Percentiles rank a stretch among this genome's conserved stretches.
Evolutionary conservation across 2,113 vertebrate genomes (phyloP).

Genomic region (Sinocyclocheilus anophthalmus): DNA sequence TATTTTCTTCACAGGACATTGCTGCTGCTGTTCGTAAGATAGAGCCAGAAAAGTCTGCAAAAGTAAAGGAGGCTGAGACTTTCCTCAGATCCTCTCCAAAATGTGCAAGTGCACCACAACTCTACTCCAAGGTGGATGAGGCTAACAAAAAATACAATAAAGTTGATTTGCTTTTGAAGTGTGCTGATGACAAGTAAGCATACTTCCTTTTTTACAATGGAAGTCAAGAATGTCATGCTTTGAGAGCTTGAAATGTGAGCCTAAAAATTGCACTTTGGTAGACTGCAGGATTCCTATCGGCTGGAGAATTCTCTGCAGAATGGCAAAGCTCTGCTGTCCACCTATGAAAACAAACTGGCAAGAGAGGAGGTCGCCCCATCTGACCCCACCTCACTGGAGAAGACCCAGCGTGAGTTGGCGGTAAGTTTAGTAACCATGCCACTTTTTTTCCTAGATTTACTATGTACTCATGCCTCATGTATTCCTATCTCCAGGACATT

Average conservation of each 20-base stretch:
- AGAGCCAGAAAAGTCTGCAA: slow-evolving; percentile 80
- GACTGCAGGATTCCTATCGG: slow-evolving; percentile 82
- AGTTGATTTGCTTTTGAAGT: slow-evolving; percentile 83
- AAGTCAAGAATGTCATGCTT: background rate
- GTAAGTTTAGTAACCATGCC: slow-evolving; percentile 70
- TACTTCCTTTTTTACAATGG: background rate
- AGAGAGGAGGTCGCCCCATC: slow-evolving; percentile 85
- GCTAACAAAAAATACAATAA: slow-evolving; percentile 82
- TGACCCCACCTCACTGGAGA: slow-evolving; percentile 78
- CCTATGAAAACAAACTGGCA: slow-evolving; percentile 85
- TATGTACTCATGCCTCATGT: background rate
- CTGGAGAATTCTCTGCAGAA: slow-evolving; percentile 89
- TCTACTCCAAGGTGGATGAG: slow-evolving; percentile 82
- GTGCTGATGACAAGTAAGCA: slow-evolving; percentile 88
- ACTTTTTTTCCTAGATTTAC: background rate
- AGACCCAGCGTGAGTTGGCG: slow-evolving; percentile 81
- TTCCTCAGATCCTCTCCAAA: slow-evolving; percentile 81
- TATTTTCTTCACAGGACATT: slow-evolving; percentile 79
- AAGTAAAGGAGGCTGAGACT: slow-evolving; percentile 79
- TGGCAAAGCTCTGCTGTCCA: slow-evolving; percentile 80
- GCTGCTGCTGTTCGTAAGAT: slow-evolving; percentile 79
- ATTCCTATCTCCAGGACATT: slow-evolving; percentile 74
- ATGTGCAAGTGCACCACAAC: slow-evolving; percentile 78
- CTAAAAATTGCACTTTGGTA: slow-evolving; percentile 54
- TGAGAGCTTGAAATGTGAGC: background rate